Evolutionary conservation across 1,140 invertebrate genomes (phyloP), one percentile per base, ranked within the genome.

Genomic region (Drosophila prosaltans): DNA sequence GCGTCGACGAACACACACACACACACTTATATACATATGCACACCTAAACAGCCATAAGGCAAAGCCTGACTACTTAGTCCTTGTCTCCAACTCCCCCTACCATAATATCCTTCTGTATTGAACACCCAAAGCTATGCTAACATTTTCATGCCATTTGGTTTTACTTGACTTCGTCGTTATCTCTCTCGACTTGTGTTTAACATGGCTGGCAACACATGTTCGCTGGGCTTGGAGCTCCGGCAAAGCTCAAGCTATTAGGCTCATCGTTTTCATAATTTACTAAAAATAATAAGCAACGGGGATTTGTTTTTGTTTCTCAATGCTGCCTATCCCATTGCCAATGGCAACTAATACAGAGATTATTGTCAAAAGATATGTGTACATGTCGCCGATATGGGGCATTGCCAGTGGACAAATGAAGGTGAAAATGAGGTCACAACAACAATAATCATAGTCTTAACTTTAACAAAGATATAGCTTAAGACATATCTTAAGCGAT

Each of bases 261-360:
- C 77, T 80, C 75, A 80, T 80, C 77, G 70, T 67, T 80, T 80
- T 73, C 74, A 80, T 80, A 77, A 80, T 80, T 80, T 80, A 80
- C 69, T 77, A 80, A 77, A 79, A 80, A 77, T 77, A 80, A 80
- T 73, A 77, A 80, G 70, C 77, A 73, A 65, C 45, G 36, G 40
- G 66, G 70, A 77, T 80, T 73, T 69, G 57, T 69, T 67, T 69
- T 68, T 43, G 43, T 62, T 65, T 28, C 39, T 43, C 21, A 40
- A 24, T 54, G 28, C 16, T 24, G 24, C 32, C 30, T 24, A 11
- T 16, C 16, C 48, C 74, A 43, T 30, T 72, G 54, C 36, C 73
- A 61, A 55, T 57, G 60, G 66, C 51, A 57, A 76, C 77, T 76
- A 72, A 79, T 69, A 45, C 65, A 24, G 48, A 45, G 77, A 62